Base-by-base conservation (phyloP, 2,113 vertebrate species). In the Apaloderma vittatum region DNA sequence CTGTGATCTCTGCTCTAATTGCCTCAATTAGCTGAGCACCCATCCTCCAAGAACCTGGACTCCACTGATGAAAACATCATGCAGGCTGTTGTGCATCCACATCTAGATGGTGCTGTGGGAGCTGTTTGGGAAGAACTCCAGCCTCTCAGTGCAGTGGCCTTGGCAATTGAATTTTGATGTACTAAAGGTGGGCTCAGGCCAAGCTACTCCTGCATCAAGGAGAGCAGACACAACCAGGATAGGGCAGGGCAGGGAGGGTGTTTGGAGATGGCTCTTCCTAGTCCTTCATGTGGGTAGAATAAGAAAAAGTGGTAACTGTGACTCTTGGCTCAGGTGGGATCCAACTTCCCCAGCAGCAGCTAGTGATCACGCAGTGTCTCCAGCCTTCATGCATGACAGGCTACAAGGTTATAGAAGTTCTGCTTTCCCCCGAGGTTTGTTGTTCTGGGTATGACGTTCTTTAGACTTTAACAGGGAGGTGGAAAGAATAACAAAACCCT, bases 321-420 rank as follows among this genome's bases (percentile, higher is more conserved):
- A 30, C 13, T 36, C 3, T 32, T 48, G 45, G 12, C 46, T 67
- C 1, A 0, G 34, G 65, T 18, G 71, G 40, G 46, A 83, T 27
- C 7, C 17, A 18, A 26, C 8, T 22, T 29, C 37, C 12, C 32
- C 4, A 7, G 51, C 8, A 77, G 30, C 1, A 34, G 30, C 9
- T 2, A 11, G 37, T 16, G 59, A 12, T 20, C 6, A 15, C n/a
- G n/a, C 4, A 48, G 16, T 45, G 11, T 30, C 59, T 80, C 36
- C 37, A 32, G 14, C 15, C 26, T 92, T 51, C 32, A 4, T 9
- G 17, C 2, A 5, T 32, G 30, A 54, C 7, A 27, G 54, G 49
- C 10, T 21, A 15, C 0, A 4, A 73, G 59, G 49, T n/a, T 22
- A 16, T 1, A 63, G 67, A 3, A 65, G 20, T 59, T 34, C 67